A percentile compares a stretch with the other conserved stretches of the same genome.
These are phyloP conservation scores for Menura novaehollandiae DNA, from an alignment of 2,113 vertebrate genomes.

Conservation along the genomic window DNA sequence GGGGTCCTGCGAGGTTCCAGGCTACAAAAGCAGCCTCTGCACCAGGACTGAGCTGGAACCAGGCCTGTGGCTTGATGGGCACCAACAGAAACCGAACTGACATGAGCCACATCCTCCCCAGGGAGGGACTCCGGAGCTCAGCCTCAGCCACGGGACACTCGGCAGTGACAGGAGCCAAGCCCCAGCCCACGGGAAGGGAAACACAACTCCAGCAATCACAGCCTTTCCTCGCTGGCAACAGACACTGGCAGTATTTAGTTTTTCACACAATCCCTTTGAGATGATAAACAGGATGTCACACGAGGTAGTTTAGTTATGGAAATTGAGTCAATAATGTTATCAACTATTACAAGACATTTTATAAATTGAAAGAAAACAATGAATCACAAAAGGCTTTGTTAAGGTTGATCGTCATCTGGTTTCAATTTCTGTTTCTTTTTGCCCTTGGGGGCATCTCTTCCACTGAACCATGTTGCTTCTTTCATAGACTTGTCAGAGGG, in stretches of 20 bases:
- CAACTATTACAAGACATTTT: slow-evolving; percentile 78
- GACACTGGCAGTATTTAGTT: slow-evolving; percentile 67
- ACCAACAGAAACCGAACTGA: background rate
- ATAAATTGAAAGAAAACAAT: slow-evolving; percentile 71
- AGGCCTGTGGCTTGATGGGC: background rate
- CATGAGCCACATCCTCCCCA: background rate
- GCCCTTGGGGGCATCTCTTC: slow-evolving; percentile 39
- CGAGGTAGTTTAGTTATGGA: slow-evolving; percentile 94
- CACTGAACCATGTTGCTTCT: slow-evolving; percentile 43
- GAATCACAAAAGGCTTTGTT: slow-evolving; percentile 71
- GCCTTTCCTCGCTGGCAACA: background rate
- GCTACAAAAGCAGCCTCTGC: background rate
- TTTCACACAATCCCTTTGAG: slow-evolving; percentile 76
- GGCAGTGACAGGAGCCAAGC: background rate
- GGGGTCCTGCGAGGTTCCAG: background rate
- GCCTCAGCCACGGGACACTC: background rate
- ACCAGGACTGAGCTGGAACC: background rate
- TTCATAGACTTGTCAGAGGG: slow-evolving; percentile 15
- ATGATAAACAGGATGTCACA: slow-evolving; percentile 80
- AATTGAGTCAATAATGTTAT: slow-evolving; percentile 82
- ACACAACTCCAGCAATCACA: slow-evolving; percentile 3
- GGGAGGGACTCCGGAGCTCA: background rate
- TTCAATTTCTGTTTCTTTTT: slow-evolving; percentile 60
- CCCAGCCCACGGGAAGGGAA: background rate
- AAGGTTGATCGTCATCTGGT: slow-evolving; percentile 49